A percentile compares a stretch with the other conserved stretches of the same genome.
Evolutionary conservation across 2,797 vertebrate species (phyloP).

Genomic region (Parauchenoglanis ngamensis): DNA sequence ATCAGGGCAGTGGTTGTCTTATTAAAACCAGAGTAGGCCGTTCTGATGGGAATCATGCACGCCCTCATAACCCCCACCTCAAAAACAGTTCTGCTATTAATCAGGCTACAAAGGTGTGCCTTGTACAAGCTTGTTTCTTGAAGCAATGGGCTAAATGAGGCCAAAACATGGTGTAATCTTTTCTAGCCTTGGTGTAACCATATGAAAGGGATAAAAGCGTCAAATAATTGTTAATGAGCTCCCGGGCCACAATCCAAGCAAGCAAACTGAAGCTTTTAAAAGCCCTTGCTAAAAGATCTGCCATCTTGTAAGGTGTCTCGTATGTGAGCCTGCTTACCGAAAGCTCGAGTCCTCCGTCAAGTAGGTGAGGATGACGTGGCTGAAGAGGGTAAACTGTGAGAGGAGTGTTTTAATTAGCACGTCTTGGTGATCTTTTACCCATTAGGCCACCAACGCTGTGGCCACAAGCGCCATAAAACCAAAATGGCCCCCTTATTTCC

Average conservation of each 20-base stretch:
- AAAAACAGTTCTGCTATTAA: constrained; percentile 40
- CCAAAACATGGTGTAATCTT: constrained; percentile 14
- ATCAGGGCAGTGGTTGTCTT: constrained; percentile 77
- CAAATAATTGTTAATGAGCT: constrained; percentile 33
- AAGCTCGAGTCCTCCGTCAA: constrained; percentile 1
- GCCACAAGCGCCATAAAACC: constrained; percentile 45
- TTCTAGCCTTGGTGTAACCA: constrained; percentile 6
- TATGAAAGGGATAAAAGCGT: constrained; percentile 7
- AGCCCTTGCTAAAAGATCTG: not conserved
- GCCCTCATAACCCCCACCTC: constrained; percentile 26
- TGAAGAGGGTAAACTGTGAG: constrained; percentile 30
- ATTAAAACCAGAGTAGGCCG: constrained; percentile 78
- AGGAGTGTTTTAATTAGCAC: constrained; percentile 49
- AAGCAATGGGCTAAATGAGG: constrained; percentile 7
- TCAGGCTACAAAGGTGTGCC: constrained; percentile 44
- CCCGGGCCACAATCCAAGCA: constrained; percentile 20
- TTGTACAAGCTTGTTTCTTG: constrained; percentile 23
- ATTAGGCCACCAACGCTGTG: constrained; percentile 30
- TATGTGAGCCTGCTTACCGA: not conserved
- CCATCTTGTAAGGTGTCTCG: constrained; percentile 14
- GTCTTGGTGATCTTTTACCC: constrained; percentile 43
- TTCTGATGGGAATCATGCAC: constrained; percentile 49
- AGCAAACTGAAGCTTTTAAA: constrained; percentile 17
- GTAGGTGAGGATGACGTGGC: constrained; percentile 25
- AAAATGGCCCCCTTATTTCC: constrained; percentile 46